phyloP scores from a whole-genome alignment of 2,888 invertebrate genomes.

The Athalia rosae region DNA sequence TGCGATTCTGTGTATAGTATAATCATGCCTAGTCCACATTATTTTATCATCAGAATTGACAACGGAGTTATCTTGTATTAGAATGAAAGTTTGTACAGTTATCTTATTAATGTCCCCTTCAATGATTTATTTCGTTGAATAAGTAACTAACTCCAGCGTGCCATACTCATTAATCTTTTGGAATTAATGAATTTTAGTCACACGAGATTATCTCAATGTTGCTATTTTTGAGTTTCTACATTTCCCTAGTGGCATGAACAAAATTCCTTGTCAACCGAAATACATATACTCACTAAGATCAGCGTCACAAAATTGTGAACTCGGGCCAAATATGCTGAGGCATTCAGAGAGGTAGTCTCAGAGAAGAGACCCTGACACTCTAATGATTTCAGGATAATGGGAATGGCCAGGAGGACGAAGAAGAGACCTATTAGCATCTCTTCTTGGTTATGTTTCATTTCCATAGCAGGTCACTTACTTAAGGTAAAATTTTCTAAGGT shows the following conservation, averaged over 20 bases:
- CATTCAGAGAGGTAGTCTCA: slow-evolving; percentile 42
- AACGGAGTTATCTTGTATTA: neutral
- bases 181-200: slow-evolving; percentile 1
- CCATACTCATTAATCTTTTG: slow-evolving; percentile 37
- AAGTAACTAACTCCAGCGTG: slow-evolving; percentile 38
- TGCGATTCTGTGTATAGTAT: slow-evolving; percentile 19
- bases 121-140: neutral
- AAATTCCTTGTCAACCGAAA: slow-evolving; percentile 3
- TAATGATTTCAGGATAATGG: slow-evolving; percentile 65
- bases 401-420: slow-evolving; percentile 59
- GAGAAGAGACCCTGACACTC: slow-evolving; percentile 54
- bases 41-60: neutral
- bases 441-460: slow-evolving; percentile 59
- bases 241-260: slow-evolving; percentile 32
- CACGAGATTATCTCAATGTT: neutral
- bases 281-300: slow-evolving; percentile 22
- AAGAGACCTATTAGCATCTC: slow-evolving; percentile 62
- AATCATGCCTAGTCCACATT: slow-evolving; percentile 5
- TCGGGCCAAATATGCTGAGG: slow-evolving; percentile 24
- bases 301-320: slow-evolving; percentile 32
- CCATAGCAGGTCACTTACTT: slow-evolving; percentile 56
- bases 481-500: slow-evolving; percentile 59
- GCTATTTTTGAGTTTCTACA: slow-evolving; percentile 27
- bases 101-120: slow-evolving; percentile 8
- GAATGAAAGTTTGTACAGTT: slow-evolving; percentile 3